Percentiles rank a stretch among this genome's conserved stretches.
Evolutionary conservation across 2,888 invertebrate species (phyloP).

Genomic region (Phyllotreta cruciferae): DNA sequence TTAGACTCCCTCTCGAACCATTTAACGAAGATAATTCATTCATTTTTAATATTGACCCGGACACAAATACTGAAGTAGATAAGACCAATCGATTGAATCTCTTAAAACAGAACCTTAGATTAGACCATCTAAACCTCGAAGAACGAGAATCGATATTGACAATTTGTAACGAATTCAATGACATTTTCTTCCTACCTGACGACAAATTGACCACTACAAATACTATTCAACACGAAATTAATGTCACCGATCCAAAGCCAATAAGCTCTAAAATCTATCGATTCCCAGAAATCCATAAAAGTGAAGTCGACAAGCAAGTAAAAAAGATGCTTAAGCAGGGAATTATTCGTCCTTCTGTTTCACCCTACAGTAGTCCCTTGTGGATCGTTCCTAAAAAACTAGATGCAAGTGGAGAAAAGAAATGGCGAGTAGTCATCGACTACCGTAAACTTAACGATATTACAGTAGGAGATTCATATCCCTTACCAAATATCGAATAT

Average conservation of each 20-base stretch:
- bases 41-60: no score
- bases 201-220: conserved; percentile 3
- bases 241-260: not conserved
- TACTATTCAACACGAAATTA: conserved; percentile 1
- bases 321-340: conserved; percentile 7
- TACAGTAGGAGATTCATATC: no score
- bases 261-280: conserved; percentile 1
- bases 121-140: conserved; percentile 8
- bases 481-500: no score
- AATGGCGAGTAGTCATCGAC: no score
- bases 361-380: no score
- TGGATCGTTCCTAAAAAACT: no score
- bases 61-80: no score
- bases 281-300: not conserved
- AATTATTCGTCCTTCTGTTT: no score
- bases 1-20: no score
- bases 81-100: not conserved
- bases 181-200: conserved; percentile 14
- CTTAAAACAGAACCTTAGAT: conserved; percentile 8
- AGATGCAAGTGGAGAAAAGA: no score
- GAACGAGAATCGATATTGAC: conserved; percentile 5
- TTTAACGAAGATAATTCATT: no score
- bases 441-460: no score
- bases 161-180: conserved; percentile 3
- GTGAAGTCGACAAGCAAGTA: not conserved